Evolutionary conservation across 2,888 invertebrate species (phyloP).

Genomic region (Macrosoma leucophasiata): DNA sequence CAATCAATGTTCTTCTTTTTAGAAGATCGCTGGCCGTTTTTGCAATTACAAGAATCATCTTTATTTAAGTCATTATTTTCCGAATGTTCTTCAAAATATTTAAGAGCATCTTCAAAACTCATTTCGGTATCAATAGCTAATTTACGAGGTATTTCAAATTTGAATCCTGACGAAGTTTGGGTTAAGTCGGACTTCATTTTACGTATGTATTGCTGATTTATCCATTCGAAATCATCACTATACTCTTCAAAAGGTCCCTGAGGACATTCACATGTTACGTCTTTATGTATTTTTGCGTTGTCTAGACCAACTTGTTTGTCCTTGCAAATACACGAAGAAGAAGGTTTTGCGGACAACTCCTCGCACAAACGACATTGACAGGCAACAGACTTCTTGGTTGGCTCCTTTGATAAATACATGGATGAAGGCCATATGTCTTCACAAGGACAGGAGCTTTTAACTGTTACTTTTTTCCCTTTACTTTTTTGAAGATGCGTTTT

Average conservation of each 20-base stretch:
- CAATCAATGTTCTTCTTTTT: slow-evolving; percentile 21
- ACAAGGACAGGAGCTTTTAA: slow-evolving; percentile 15
- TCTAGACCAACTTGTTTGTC: slow-evolving; percentile 13
- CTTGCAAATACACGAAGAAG: slow-evolving; percentile 19
- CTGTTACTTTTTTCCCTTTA: slow-evolving; percentile 13
- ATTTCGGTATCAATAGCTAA: slow-evolving; percentile 26
- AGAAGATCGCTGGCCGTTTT: slow-evolving; percentile 6
- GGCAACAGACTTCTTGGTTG: no score
- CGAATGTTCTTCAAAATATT: slow-evolving; percentile 29
- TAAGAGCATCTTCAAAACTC: slow-evolving; percentile 39
- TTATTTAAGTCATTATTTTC: slow-evolving; percentile 11
- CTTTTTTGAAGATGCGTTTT: slow-evolving; percentile 3
- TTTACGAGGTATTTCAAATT: slow-evolving; percentile 29
- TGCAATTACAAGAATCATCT: slow-evolving; percentile 11
- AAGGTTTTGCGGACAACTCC: no score
- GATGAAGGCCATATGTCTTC: no score
- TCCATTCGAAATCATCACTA: slow-evolving; percentile 13
- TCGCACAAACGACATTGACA: no score
- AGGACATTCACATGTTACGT: slow-evolving; percentile 31
- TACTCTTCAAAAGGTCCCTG: slow-evolving; percentile 17
- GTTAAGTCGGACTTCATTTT: slow-evolving; percentile 38
- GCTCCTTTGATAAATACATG: no score
- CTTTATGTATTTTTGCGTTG: slow-evolving; percentile 25
- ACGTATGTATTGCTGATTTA: slow-evolving; percentile 25
- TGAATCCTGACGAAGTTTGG: slow-evolving; percentile 43